Percentiles rank a stretch among this genome's conserved stretches.
These are phyloP conservation scores for Mesoligia furuncula DNA, from an alignment of 2,888 invertebrate species.

Conservation along the genomic window DNA sequence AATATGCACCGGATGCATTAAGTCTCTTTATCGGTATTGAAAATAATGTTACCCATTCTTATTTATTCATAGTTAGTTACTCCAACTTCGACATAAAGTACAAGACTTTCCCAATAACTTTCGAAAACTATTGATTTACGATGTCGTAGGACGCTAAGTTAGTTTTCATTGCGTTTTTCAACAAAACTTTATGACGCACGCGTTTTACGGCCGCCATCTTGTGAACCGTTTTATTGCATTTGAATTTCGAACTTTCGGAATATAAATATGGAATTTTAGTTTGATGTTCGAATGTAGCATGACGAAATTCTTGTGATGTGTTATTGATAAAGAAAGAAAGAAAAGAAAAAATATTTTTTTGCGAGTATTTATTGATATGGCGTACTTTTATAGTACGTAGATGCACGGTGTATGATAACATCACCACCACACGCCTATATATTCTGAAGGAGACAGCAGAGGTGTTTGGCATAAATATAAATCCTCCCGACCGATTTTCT, in stretches of 20 bases:
- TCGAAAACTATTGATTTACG: slow-evolving; percentile 63
- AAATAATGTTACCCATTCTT: slow-evolving; percentile 17
- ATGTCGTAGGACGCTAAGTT: slow-evolving; percentile 54
- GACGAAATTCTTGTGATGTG: slow-evolving; percentile 8
- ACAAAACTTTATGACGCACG: slow-evolving; percentile 61
- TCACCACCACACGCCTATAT: not conserved
- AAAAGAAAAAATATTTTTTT: too few relatives aligned
- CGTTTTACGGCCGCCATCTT: slow-evolving; percentile 57
- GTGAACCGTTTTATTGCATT: slow-evolving; percentile 54
- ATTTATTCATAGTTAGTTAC: slow-evolving; percentile 22
- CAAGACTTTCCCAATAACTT: slow-evolving; percentile 43
- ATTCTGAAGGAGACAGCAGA: not conserved
- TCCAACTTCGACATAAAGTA: slow-evolving; percentile 14
- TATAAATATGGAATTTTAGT: slow-evolving; percentile 46
- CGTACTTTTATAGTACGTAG: not conserved
- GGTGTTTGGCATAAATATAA: too few relatives aligned
- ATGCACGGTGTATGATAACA: not conserved
- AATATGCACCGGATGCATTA: too few relatives aligned
- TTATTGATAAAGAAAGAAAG: slow-evolving; percentile 19
- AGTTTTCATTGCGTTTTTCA: slow-evolving; percentile 63
- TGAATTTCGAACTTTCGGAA: slow-evolving; percentile 54
- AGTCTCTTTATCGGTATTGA: too few relatives aligned
- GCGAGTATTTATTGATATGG: slow-evolving; percentile 7
- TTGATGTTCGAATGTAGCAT: slow-evolving; percentile 34
- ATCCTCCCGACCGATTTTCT: too few relatives aligned